Conservation (phyloP, 2,113 vertebrate genomes). For the Rallus limicola region DNA sequence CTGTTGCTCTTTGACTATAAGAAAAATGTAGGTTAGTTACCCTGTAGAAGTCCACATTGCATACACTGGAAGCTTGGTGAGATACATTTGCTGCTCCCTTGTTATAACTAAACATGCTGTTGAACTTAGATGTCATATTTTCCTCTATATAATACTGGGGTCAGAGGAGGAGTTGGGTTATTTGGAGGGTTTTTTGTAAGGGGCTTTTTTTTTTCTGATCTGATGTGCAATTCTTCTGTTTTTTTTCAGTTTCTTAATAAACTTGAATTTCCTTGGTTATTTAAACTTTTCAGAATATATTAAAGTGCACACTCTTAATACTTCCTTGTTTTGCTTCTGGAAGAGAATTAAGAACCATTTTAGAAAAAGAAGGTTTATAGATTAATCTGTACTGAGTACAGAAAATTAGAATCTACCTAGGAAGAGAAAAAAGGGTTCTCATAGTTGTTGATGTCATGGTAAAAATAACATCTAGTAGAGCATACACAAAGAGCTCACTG, state of each 20-base stretch:
- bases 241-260: neutral
- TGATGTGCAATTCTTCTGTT: neutral
- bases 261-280: neutral
- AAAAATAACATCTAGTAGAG: slow-evolving; percentile 38
- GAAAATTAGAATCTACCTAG: neutral
- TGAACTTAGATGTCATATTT: neutral
- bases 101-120: neutral
- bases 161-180: no score
- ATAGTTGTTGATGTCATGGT: slow-evolving; percentile 53
- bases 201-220: neutral
- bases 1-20: neutral
- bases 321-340: neutral
- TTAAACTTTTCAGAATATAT: neutral
- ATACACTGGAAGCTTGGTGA: neutral
- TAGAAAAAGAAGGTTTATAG: neutral
- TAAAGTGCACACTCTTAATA: neutral
- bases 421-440: slow-evolving; percentile 22
- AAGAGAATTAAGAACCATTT: neutral
- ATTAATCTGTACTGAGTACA: neutral
- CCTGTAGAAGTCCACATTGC: neutral
- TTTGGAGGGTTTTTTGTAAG: no score
- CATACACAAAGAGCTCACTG: slow-evolving; percentile 58
- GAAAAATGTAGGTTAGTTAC: neutral
- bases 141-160: neutral
- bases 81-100: neutral